Evolutionary conservation across 1,140 invertebrate species (phyloP).

Genomic region (Trachymyrmex cornetzi): DNA sequence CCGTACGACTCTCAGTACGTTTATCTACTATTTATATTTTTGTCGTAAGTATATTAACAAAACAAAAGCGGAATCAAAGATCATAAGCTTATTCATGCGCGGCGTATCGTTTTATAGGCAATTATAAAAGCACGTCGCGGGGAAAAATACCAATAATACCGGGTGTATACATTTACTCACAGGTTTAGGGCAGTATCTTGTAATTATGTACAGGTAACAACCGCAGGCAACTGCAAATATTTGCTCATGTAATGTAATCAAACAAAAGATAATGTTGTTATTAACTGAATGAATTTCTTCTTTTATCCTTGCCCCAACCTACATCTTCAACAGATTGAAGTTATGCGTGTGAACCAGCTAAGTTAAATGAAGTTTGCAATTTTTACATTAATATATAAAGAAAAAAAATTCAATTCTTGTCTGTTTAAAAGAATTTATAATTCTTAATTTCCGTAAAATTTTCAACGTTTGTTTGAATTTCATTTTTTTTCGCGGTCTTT

Average conservation of each 20-base stretch:
- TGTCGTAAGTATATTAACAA: slow-evolving; percentile 74
- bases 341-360: not conserved
- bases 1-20: slow-evolving; percentile 69
- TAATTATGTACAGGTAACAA: slow-evolving; percentile 81
- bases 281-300: slow-evolving; percentile 17
- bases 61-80: slow-evolving; percentile 77
- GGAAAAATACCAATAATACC: slow-evolving; percentile 47
- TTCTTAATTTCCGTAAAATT: not conserved
- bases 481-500: not conserved
- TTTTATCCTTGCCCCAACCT: not conserved
- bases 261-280: slow-evolving; percentile 78
- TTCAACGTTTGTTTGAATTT: not conserved
- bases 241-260: slow-evolving; percentile 81
- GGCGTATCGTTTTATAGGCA: slow-evolving; percentile 39
- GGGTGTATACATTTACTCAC: slow-evolving; percentile 62
- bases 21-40: slow-evolving; percentile 64
- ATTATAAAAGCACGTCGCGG: slow-evolving; percentile 36
- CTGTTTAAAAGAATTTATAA: no score
- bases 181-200: slow-evolving; percentile 79
- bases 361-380: not conserved
- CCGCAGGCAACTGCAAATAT: slow-evolving; percentile 68
- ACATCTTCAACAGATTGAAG: not conserved
- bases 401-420: not conserved
- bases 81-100: slow-evolving; percentile 59
- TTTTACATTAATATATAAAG: not conserved